Percentiles rank a stretch among this genome's conserved stretches.
These are phyloP conservation scores for Acrocephalus scirpaceus DNA, from an alignment of 2,797 vertebrate genomes.

Conservation along the genomic window DNA sequence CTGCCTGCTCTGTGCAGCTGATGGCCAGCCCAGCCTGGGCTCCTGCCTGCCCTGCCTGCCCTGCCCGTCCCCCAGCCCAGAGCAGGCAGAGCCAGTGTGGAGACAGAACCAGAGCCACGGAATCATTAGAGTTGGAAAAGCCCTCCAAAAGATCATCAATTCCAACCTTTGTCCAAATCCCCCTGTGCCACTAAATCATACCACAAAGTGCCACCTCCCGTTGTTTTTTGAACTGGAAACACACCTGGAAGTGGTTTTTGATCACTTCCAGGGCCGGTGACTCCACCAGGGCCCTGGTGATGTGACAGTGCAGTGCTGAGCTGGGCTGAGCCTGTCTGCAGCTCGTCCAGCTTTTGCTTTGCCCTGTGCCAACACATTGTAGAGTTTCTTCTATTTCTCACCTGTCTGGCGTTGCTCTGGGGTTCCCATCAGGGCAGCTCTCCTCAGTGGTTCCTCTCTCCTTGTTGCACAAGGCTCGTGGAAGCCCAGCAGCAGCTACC, in stretches of 20 bases:
- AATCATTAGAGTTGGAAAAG: rapidly evolving
- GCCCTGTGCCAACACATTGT: background rate
- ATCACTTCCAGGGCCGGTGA: background rate
- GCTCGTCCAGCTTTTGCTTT: rapidly evolving
- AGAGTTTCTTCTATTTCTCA: background rate
- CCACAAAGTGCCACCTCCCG: background rate
- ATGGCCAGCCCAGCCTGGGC: background rate
- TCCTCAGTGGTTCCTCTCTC: background rate
- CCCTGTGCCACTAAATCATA: background rate
- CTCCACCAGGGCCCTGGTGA: background rate
- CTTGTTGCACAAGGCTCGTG: background rate
- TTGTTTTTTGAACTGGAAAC: too few species aligned
- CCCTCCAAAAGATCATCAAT: background rate
- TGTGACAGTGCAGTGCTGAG: background rate
- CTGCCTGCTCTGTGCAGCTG: background rate
- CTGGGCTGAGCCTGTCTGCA: background rate
- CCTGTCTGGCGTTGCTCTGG: background rate
- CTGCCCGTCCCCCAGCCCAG: background rate
- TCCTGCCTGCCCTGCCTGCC: background rate
- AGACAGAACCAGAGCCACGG: background rate
- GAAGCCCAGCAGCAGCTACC: background rate
- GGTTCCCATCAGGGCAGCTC: background rate
- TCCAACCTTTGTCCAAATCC: background rate
- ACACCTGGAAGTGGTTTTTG: background rate
- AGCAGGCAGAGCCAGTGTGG: background rate